Conservation (phyloP, 1,140 invertebrate genomes). For the Hylyphantes graminicola region DNA sequence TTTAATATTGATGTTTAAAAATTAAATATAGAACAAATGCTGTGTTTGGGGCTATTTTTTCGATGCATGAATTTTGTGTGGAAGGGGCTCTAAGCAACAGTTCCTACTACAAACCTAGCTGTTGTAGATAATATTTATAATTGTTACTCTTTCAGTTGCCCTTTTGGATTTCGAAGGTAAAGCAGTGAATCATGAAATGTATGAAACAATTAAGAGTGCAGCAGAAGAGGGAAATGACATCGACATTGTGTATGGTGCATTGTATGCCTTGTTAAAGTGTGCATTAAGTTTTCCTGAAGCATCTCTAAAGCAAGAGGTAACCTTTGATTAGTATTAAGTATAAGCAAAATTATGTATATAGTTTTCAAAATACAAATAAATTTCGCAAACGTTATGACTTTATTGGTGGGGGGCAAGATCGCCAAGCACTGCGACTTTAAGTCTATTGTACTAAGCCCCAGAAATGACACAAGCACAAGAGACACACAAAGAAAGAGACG, state of each 20-base stretch:
- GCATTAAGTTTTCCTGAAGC: slow-evolving; percentile 27
- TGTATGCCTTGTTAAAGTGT: slow-evolving; percentile 32
- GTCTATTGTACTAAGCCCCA: too few species aligned
- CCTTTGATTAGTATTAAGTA: too few species aligned
- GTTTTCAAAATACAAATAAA: too few species aligned
- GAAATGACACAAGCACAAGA: too few species aligned
- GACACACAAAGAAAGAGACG: too few species aligned
- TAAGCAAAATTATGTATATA: too few species aligned
- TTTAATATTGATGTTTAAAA: not conserved
- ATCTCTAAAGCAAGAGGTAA: slow-evolving; percentile 30
- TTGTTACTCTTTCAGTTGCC: slow-evolving; percentile 20
- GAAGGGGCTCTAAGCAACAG: not conserved
- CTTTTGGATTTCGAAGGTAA: slow-evolving; percentile 37
- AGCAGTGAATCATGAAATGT: slow-evolving; percentile 22
- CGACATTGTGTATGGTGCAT: slow-evolving; percentile 18
- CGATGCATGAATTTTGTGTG: not conserved
- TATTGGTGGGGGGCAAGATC: too few species aligned
- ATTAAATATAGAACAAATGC: not conserved
- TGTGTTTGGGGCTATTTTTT: not conserved
- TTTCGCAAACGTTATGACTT: too few species aligned
- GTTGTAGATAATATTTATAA: not conserved
- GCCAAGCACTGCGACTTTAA: too few species aligned
- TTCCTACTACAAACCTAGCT: not conserved
- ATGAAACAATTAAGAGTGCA: not conserved
- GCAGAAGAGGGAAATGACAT: not conserved